These are phyloP conservation scores for Eilema depressum DNA, from an alignment of 2,888 invertebrate genomes.

Conservation along the genomic window DNA sequence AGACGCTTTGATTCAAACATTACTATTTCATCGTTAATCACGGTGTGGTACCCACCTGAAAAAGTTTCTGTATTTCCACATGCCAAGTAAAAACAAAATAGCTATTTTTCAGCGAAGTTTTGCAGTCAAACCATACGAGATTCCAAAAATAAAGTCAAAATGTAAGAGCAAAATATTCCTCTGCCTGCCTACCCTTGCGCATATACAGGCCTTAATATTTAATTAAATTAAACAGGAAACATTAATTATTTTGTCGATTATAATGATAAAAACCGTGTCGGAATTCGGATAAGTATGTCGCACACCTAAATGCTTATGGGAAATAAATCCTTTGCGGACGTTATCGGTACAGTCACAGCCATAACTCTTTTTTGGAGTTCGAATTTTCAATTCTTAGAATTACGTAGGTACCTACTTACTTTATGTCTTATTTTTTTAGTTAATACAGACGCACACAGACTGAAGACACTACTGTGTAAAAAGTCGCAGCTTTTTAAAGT, in stretches of 20 bases:
- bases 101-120: too few species aligned
- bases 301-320: not conserved
- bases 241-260: constrained; percentile 1
- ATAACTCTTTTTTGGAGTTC: constrained; percentile 16
- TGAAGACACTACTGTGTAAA: not conserved
- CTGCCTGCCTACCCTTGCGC: not conserved
- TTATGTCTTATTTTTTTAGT: too few species aligned
- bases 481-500: not conserved
- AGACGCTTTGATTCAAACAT: too few species aligned
- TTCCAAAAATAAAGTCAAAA: not conserved
- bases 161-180: not conserved
- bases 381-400: constrained; percentile 14
- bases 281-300: constrained; percentile 11
- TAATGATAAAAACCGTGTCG: not conserved
- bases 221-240: not conserved
- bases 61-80: too few species aligned
- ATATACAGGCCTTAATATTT: not conserved
- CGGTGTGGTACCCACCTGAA: too few species aligned
- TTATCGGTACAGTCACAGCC: constrained; percentile 10
- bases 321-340: not conserved
- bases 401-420: too few species aligned
- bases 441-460: too few species aligned
- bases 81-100: too few species aligned
- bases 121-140: too few species aligned
- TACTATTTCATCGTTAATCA: too few species aligned